Evolutionary conservation across 2,888 invertebrate genomes (phyloP), one percentile per base, ranked within the genome.

Genomic region (Sialis fuliginosa): DNA sequence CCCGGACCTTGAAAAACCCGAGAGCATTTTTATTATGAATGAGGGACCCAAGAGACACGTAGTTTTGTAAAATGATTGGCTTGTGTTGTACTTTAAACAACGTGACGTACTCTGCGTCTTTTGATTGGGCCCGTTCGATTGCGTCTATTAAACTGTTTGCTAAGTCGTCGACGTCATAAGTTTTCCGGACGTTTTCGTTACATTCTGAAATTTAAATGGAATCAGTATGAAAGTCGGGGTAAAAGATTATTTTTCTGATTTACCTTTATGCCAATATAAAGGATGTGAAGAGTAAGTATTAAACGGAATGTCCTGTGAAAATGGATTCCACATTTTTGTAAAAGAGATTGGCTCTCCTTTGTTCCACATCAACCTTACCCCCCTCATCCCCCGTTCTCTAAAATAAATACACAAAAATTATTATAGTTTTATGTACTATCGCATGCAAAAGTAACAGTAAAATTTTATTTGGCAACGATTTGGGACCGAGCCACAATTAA

Each of bases 1-100:
- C 87, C 54, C 89, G 71, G 50, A 87, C 84, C 68, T 87, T 85
- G 65, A 86, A 88, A 67, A 86, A 90, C 2, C 90, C 90, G 61
- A 90, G 70, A 52, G 78, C 74, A 54, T 84, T 81, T 57, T 85
- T 81, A 65, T 90, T 90, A 60, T 86, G 84, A 6, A 90, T 72
- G 40, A 88, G 63, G 4, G 88, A 85, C 7, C 82, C 76, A 39
- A 89, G 64, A 5, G 86, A 85, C 9, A 85, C 71, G 58, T 89
- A 90, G 60, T 82, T 85, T 59, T 87, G 81, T 53, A 89, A 75
- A 8, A 84, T 65, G 47, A 90, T 83, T 4, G 81, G 73, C 7
- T 75, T 75, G 57, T 79, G 77, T 55, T 76, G 70, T 46, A 80
- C 69, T 53, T 69, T 71, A 57, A 74, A 74, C 2, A 67, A 57